Conservation (phyloP, 2,113 vertebrate species). For the Pachyramphus minor region DNA sequence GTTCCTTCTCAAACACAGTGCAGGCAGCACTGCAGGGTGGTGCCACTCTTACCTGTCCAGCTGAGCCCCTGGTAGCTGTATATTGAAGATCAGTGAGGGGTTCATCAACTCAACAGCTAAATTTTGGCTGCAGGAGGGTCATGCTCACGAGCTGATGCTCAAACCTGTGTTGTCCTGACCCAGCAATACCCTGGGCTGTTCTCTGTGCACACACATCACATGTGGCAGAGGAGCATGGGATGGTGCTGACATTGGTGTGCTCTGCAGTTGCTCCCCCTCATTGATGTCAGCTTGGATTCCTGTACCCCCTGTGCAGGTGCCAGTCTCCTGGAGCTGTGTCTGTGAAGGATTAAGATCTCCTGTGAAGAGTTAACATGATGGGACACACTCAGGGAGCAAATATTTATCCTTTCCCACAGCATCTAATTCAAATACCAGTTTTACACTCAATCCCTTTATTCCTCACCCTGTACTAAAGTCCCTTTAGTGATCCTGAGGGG, state of each 20-base stretch:
- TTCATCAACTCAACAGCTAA: not conserved
- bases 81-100: not conserved
- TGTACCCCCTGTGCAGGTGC: not conserved
- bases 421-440: not conserved
- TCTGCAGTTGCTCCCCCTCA: not conserved
- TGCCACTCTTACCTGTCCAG: fast-evolving
- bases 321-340: not conserved
- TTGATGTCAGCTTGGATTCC: not conserved
- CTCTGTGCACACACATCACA: not conserved
- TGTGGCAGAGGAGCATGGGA: not conserved
- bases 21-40: not conserved
- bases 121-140: not conserved
- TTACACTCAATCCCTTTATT: not conserved
- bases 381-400: not conserved
- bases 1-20: not conserved
- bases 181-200: not conserved
- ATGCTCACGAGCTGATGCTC: fast-evolving
- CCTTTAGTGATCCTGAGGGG: not conserved
- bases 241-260: not conserved
- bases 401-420: not conserved
- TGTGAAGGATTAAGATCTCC: not conserved
- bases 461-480: not conserved
- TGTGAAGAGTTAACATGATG: not conserved
- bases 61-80: fast-evolving
- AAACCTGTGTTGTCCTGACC: not conserved